A percentile compares a stretch with the other conserved stretches of the same genome.
These are phyloP conservation scores for Cromileptes altivelis DNA, from an alignment of 2,113 vertebrate genomes.

Conservation along the genomic window DNA sequence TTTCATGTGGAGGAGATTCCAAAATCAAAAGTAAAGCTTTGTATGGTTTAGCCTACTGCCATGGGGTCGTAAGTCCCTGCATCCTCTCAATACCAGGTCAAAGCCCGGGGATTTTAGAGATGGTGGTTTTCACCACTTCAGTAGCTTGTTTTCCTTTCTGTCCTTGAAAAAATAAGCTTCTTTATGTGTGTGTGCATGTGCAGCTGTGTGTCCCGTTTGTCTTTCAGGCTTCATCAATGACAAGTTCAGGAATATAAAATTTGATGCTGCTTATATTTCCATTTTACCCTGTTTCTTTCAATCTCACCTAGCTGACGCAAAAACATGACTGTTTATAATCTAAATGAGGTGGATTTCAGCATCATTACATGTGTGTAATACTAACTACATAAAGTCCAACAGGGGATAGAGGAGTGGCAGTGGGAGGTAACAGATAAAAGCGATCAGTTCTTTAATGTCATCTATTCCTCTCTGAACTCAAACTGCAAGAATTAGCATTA, in stretches of 20 bases:
- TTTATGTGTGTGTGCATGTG: neutral
- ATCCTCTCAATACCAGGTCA: slow-evolving; percentile 44
- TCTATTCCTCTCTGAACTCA: slow-evolving; percentile 21
- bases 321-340: slow-evolving; percentile 14
- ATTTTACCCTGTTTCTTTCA: neutral
- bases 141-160: slow-evolving; percentile 36
- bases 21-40: slow-evolving; percentile 51
- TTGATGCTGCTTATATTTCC: neutral
- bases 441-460: slow-evolving; percentile 18
- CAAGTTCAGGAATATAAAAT: neutral
- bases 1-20: slow-evolving; percentile 47
- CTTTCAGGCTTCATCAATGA: slow-evolving; percentile 24
- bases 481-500: slow-evolving; percentile 55
- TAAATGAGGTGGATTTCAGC: slow-evolving; percentile 38
- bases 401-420: slow-evolving; percentile 5
- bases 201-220: neutral
- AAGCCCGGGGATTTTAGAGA: slow-evolving; percentile 33
- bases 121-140: slow-evolving; percentile 42
- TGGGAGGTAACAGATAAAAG: neutral
- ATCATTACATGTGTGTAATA: slow-evolving; percentile 5
- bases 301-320: slow-evolving; percentile 5
- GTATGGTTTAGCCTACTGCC: slow-evolving; percentile 39
- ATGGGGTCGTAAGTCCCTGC: slow-evolving; percentile 41
- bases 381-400: slow-evolving; percentile 38
- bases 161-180: slow-evolving; percentile 17